Evolutionary conservation across 92 coral and sea anemone species (phyloP).

Genomic region (Porites cylindrica): DNA sequence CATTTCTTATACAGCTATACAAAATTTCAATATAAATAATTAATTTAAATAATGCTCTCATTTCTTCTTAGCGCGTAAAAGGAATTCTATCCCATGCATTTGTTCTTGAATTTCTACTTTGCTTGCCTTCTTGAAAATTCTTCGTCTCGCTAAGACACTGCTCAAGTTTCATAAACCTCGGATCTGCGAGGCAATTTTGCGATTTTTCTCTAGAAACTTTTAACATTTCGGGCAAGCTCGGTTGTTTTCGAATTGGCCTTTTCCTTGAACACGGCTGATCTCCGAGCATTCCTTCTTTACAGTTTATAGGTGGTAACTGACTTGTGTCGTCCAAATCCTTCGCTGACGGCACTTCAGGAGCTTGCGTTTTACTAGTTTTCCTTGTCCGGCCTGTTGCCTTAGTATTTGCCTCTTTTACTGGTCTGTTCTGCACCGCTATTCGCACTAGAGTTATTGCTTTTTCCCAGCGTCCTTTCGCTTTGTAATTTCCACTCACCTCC

Average conservation of each 20-base stretch:
- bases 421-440: slow-evolving; percentile 73
- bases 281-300: not conserved
- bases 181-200: slow-evolving; percentile 75
- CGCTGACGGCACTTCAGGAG: not conserved
- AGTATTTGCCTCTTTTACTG: slow-evolving; percentile 11
- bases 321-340: not conserved
- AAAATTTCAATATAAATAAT: not conserved
- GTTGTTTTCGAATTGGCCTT: slow-evolving; percentile 50
- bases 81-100: slow-evolving; percentile 17
- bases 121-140: not conserved
- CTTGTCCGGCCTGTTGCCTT: not conserved
- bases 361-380: not conserved
- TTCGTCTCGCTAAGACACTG: slow-evolving; percentile 62
- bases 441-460: slow-evolving; percentile 83
- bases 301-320: slow-evolving; percentile 48
- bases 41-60: not conserved
- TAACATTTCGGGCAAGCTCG: slow-evolving; percentile 83
- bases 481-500: not conserved
- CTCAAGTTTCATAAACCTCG: slow-evolving; percentile 83
- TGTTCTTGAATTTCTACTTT: slow-evolving; percentile 5
- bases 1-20: not conserved
- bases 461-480: slow-evolving; percentile 82
- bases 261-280: slow-evolving; percentile 12
- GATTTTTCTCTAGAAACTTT: slow-evolving; percentile 79
- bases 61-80: slow-evolving; percentile 4